Conservation (phyloP, 2,888 invertebrate species). For the Cataglyphis albicans region DNA sequence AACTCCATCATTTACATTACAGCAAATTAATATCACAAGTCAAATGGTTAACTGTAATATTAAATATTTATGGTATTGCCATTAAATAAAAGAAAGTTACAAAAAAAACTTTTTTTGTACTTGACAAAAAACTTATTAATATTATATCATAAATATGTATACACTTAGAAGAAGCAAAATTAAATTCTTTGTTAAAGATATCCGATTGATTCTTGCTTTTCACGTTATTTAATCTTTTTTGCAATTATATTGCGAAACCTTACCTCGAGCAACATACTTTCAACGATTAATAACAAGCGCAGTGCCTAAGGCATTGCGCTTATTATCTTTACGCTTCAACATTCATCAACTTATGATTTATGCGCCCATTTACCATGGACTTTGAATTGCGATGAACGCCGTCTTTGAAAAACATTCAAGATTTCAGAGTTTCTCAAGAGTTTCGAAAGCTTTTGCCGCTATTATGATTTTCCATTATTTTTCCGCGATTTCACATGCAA, state of each 20-base stretch:
- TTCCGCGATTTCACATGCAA: not conserved
- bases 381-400: slow-evolving; percentile 5
- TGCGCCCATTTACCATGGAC: not conserved
- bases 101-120: not conserved
- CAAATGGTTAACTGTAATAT: not conserved
- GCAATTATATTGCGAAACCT: not conserved
- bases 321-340: slow-evolving; percentile 1
- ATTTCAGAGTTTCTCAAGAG: not conserved
- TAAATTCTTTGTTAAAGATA: not conserved
- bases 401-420: slow-evolving; percentile 9
- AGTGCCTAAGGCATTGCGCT: not conserved
- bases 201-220: not conserved
- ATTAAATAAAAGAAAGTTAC: not conserved
- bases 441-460: not conserved
- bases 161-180: not conserved
- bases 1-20: not conserved
- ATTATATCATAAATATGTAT: not conserved
- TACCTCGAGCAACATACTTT: not conserved
- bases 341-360: slow-evolving; percentile 11
- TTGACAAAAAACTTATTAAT: not conserved
- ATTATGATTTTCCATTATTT: not conserved
- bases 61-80: not conserved
- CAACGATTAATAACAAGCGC: slow-evolving; percentile 16
- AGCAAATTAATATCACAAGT: not conserved
- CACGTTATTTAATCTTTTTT: not conserved